Base-by-base conservation (phyloP, 2,113 vertebrate species). In the Stegostoma tigrinum region DNA sequence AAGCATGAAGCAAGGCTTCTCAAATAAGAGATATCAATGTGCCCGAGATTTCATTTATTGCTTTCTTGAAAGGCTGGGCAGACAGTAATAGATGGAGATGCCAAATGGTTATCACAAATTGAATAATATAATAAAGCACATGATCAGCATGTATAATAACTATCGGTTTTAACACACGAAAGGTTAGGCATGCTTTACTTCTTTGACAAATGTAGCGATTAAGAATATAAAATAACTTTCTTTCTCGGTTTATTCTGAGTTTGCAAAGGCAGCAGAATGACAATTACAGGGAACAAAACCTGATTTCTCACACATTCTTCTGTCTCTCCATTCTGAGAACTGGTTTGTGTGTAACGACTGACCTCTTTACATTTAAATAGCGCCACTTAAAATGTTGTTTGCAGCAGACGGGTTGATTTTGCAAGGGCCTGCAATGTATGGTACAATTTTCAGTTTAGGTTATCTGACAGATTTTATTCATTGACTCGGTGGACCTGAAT, bases 41-140 rank as follows among this genome's bases (percentile, higher is more conserved):
- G 67, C 48, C 94, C 3, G 17, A 72, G 94, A 48, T 95, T 48
- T 95, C 45, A 72, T 42, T 95, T 72, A 95, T 45, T 52, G 94
- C 66, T 52, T 45, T 68, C 93, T 70, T 34, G 87, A 91, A 64
- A 61, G 87, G 30, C 66, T 23, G 30, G 38, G 38, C 93, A 30
- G 93, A 94, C 93, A 75, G 68, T 95, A 75, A 95, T 95, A 45
- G 94, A 72, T 95, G 66, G 94, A 95, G 94, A 72, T n/a, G 52
- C 5, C 27, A 68, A 95, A 72, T 95, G 68, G 67, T 95, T 95
- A 95, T 70, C 94, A 72, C 94, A 95, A 72, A 95, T 75, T 95
- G 94, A 95, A 95, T 95, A 95, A 95, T 95, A 30, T 48, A 95
- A 95, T 72, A 70, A 72, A 72, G 68, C 67, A 75, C 68, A 72